phyloP scores from a whole-genome alignment of 1,140 invertebrate species.

The Drosophila kurseongensis region DNA sequence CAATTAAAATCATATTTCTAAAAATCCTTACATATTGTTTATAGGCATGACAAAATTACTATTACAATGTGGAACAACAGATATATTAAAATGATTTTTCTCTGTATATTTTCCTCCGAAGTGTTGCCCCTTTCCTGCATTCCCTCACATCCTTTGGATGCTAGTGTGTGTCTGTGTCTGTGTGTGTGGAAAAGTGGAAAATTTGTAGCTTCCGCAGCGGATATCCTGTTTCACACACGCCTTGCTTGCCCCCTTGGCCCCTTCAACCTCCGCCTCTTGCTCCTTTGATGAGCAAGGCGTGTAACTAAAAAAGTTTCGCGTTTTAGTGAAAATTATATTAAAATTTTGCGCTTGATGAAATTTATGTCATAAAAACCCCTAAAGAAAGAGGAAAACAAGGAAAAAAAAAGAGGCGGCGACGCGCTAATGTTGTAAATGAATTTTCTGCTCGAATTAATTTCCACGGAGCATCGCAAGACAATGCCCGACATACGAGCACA shows the following conservation, averaged over 20 bases:
- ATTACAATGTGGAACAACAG: not conserved
- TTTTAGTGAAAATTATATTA: conserved; percentile 85
- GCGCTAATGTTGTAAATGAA: conserved; percentile 79
- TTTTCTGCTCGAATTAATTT: conserved; percentile 82
- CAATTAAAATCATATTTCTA: no score
- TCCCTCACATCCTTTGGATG: conserved; percentile 21
- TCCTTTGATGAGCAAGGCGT: conserved; percentile 48
- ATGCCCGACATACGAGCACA: conserved; percentile 5
- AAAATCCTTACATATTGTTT: no score
- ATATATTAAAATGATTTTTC: not conserved
- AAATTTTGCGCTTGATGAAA: conserved; percentile 84
- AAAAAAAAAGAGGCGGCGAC: conserved; percentile 18
- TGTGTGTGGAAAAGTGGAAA: conserved; percentile 79
- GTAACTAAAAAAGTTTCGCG: conserved; percentile 78
- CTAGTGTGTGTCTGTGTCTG: conserved; percentile 18
- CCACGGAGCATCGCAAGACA: conserved; percentile 21
- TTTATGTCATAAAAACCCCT: conserved; percentile 79
- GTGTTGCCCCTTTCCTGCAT: not conserved
- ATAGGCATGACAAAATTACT: no score
- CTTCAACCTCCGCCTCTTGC: conserved; percentile 6
- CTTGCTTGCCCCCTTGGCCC: conserved; percentile 22
- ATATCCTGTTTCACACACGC: conserved; percentile 82
- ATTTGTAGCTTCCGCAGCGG: conserved; percentile 81
- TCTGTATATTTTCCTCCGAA: not conserved
- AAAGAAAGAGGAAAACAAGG: conserved; percentile 35